These are phyloP conservation scores for Nomia melanderi DNA, from an alignment of 1,140 invertebrate genomes.

Conservation along the genomic window DNA sequence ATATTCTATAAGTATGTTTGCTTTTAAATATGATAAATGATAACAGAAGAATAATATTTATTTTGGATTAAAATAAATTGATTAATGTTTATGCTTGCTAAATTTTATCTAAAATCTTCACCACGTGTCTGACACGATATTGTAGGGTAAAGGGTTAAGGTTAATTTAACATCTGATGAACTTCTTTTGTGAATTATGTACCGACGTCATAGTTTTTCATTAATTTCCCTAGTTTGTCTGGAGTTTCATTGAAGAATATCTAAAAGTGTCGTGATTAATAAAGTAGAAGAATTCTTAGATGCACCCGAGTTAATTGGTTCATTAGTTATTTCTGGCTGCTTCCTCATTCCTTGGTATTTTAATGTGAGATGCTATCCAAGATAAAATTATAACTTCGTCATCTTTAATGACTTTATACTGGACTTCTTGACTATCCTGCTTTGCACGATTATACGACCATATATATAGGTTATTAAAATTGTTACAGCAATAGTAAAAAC, in stretches of 20 bases:
- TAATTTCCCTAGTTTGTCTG: background rate
- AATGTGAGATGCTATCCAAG: background rate
- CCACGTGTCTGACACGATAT: no score
- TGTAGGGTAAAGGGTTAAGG: no score
- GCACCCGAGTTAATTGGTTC: constrained; percentile 1
- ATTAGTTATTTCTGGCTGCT: background rate
- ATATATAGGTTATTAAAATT: background rate
- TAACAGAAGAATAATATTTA: no score
- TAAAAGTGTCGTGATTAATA: background rate
- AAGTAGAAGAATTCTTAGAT: background rate
- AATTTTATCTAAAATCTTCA: no score
- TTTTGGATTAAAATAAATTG: no score
- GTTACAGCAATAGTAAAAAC: background rate
- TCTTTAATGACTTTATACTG: background rate
- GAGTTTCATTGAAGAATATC: constrained; percentile 2
- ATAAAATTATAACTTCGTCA: background rate
- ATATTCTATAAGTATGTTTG: no score
- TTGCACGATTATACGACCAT: background rate
- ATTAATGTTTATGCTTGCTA: no score
- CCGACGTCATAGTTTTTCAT: background rate
- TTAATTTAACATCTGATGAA: no score
- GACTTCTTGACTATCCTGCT: background rate
- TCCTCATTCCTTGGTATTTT: constrained; percentile 1
- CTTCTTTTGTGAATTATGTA: no score
- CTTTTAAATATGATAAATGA: no score